Evolutionary conservation across 2,797 vertebrate species (phyloP), one percentile per base, ranked within the genome.

Genomic region (Moxostoma hubbsi): DNA sequence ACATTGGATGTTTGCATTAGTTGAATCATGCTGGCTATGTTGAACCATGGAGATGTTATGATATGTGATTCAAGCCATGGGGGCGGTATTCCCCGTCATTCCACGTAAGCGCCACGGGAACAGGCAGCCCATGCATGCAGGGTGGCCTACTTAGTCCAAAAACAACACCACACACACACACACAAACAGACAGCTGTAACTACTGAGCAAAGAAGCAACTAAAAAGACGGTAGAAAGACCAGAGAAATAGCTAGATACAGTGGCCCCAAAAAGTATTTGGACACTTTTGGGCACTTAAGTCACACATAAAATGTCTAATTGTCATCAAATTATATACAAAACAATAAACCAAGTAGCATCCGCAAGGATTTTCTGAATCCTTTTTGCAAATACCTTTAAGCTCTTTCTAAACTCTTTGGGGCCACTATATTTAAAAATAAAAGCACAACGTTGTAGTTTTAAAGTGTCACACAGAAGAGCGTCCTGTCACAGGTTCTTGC

Each of bases 61-160:
- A 81, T 89, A 87, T 90, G 92, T 85, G 86, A 89, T 86, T 88
- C 85, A 90, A 81, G 54, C 57, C 59, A 69, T 45, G 36, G 85
- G 84, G 80, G 24, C 64, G 77, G 36, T 85, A 80, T 57, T 75
- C 74, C 75, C 79, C 68, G 73, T 87, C 55, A 66, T 86, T 77
- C 68, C 59, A 85, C 84, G 91, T 88, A 92, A 92, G 90, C 90
- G 81, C 73, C 87, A 90, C 85, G 86, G 86, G 89, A 89, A 91
- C 92, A 90, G 88, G 59, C 76, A 92, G 91, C 91, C 85, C 89
- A 93, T 86, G 92, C 95, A 96, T 95, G 94, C 94, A 93, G 86
- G 81, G 88, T 90, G 88, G 80, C 86, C 2, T 85, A 91, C 90
- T 92, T 93, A 92, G 90, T 93, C 90, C 70, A 91, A 85, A 81